A percentile compares a stretch with the other conserved stretches of the same genome.
Conservation (phyloP, 2,797 vertebrate species). For the Thalassophryne amazonica region DNA sequence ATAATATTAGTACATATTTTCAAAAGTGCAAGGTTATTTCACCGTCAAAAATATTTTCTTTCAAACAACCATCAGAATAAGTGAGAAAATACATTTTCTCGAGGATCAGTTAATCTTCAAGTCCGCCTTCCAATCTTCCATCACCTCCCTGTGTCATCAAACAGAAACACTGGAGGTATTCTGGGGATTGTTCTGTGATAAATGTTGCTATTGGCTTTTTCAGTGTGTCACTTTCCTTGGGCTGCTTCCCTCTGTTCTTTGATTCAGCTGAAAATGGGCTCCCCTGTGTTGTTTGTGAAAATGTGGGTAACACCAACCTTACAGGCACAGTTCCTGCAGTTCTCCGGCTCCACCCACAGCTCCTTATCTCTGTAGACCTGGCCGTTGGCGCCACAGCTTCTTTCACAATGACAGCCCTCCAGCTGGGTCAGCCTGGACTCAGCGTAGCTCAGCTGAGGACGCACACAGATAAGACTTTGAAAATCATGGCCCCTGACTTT, state of each 20-base stretch:
- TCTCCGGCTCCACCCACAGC: conserved; percentile 90
- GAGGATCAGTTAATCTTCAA: too few species aligned
- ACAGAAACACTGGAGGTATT: neutral
- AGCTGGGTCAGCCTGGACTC: conserved; percentile 91
- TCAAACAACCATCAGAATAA: too few species aligned
- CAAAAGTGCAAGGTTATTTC: too few species aligned
- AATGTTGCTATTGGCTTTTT: neutral
- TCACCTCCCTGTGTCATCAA: neutral
- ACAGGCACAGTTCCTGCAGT: conserved; percentile 92
- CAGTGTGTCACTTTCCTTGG: neutral
- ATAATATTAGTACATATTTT: too few species aligned
- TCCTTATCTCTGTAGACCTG: conserved; percentile 88
- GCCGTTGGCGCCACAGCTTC: conserved; percentile 88
- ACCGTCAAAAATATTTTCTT: too few species aligned
- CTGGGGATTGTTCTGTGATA: neutral
- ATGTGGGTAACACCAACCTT: conserved; percentile 74
- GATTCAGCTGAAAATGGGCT: neutral
- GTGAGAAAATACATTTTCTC: too few species aligned
- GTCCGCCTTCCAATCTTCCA: neutral
- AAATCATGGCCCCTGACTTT: too few species aligned
- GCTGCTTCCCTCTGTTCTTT: neutral
- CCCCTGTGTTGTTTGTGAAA: neutral
- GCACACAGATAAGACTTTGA: too few species aligned
- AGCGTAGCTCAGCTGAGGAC: conserved; percentile 88
- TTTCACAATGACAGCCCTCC: conserved; percentile 94